Evolutionary conservation across 92 coral and sea anemone genomes (phyloP).

Genomic region (Actinostola sp.): DNA sequence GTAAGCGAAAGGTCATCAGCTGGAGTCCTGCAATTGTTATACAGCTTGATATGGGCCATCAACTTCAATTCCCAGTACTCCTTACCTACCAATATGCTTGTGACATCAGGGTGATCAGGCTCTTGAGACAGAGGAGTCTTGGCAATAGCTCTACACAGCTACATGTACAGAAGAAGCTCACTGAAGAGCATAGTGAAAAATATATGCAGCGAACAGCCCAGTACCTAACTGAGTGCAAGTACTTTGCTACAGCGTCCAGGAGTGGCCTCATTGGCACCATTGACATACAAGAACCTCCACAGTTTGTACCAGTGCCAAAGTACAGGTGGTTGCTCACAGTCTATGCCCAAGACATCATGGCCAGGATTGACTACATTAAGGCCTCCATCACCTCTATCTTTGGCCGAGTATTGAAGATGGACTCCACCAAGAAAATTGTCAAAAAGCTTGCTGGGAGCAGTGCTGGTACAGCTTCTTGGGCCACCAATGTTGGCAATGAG

Average conservation of each 20-base stretch:
- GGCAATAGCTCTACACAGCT: constrained; percentile 64
- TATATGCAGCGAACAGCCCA: constrained; percentile 31
- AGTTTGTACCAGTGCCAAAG: constrained; percentile 32
- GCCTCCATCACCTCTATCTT: constrained; percentile 54
- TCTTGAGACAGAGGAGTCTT: constrained; percentile 44
- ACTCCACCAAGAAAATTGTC: constrained; percentile 50
- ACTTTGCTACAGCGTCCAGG: constrained; percentile 25
- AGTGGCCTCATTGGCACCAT: constrained; percentile 14
- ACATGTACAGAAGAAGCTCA: constrained; percentile 51
- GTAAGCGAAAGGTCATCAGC: constrained; percentile 53
- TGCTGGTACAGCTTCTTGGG: constrained; percentile 62
- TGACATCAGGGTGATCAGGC: constrained; percentile 55
- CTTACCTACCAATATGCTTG: constrained; percentile 69
- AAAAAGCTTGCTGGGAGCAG: constrained; percentile 45
- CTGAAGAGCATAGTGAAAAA: constrained; percentile 56
- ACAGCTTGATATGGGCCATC: constrained; percentile 61
- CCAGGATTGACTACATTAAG: constrained; percentile 37
- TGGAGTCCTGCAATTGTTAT: constrained; percentile 57
- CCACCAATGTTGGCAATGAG: constrained; percentile 64
- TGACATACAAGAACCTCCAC: constrained; percentile 40
- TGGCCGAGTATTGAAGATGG: constrained; percentile 54
- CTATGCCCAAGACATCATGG: constrained; percentile 44
- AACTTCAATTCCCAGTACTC: constrained; percentile 49
- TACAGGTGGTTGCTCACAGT: constrained; percentile 63
- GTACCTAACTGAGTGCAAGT: constrained; percentile 57